Evolutionary conservation across 2,113 vertebrate species (phyloP).

Genomic region (Romanogobio albipinnatus): DNA sequence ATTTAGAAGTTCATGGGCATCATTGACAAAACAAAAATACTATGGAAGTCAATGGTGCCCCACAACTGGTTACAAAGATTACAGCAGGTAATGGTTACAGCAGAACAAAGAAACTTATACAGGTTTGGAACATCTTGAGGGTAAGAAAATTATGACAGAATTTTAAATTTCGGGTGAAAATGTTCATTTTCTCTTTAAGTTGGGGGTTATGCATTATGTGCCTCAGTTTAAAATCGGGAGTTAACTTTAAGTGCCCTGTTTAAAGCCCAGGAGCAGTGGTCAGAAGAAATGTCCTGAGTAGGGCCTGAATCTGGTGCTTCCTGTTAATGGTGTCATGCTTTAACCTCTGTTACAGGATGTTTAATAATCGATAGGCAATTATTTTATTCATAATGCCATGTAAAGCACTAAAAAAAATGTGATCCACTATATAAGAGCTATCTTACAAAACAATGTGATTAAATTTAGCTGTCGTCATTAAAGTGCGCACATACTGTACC

Average conservation of each 20-base stretch:
- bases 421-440: not conserved
- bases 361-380: not conserved
- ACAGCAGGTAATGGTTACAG: too few relatives aligned
- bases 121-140: too few relatives aligned
- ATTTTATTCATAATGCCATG: constrained; percentile 7
- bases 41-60: too few relatives aligned
- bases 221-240: not conserved
- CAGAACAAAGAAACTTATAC: too few relatives aligned
- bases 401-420: not conserved
- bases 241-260: not conserved
- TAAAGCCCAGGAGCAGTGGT: constrained; percentile 22
- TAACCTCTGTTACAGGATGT: not conserved
- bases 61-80: too few relatives aligned
- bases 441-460: not conserved
- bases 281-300: constrained; percentile 3
- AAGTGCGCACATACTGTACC: not conserved
- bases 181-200: not conserved
- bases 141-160: too few relatives aligned
- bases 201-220: constrained; percentile 15
- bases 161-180: too few relatives aligned
- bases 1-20: too few relatives aligned
- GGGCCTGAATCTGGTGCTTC: constrained; percentile 5
- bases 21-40: too few relatives aligned
- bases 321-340: not conserved
- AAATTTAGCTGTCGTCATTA: not conserved